Evolutionary conservation across 2,113 vertebrate genomes (phyloP), one percentile per base, ranked within the genome.

Genomic region (Bos taurus): DNA sequence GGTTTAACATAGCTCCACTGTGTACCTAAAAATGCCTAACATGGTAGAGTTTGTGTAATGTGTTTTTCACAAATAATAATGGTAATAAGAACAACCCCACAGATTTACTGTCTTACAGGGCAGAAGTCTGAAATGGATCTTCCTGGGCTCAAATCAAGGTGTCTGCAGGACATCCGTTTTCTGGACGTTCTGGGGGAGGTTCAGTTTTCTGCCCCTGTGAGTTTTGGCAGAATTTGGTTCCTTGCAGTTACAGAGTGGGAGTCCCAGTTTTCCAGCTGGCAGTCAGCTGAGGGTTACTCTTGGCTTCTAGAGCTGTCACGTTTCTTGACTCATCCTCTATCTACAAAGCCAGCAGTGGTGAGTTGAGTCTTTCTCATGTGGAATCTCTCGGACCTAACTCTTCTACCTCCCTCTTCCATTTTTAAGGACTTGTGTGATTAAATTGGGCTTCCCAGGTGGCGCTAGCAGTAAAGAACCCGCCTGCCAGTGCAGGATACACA

Each of bases 231-330:
- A 16, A 74, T 15, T 33, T 3, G 4, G 57, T 13, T 40, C 59
- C 88, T n/a, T 19, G 57, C 2, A 13, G 11, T 30, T 11, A 2
- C 2, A 15, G 60, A 60, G 36, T 7, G 0, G 2, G 2, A 71
- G 56, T 36, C 62, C 40, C 15, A 0, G 33, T 7, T 85, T 81
- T 81, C 83, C 59, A 8, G 2, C 46, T 13, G 74, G 64, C 33
- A 4, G 19, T 88, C 33, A 5, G n/a, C 82, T 6, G 48, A 26
- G 71, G 25, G 36, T 43, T 54, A 12, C n/a, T 56, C 14, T 16
- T 13, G 23, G 28, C 60, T 16, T 64, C 71, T n/a, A 6, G n/a
- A 88, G 7, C 48, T 26, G 26, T 6, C 10, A 3, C 0, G 1
- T 13, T 12, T 43, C 28, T n/a, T 46, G 52, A 52, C 6, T 30